Conservation (phyloP, 2,888 invertebrate genomes). For the Plebejus melissa region DNA sequence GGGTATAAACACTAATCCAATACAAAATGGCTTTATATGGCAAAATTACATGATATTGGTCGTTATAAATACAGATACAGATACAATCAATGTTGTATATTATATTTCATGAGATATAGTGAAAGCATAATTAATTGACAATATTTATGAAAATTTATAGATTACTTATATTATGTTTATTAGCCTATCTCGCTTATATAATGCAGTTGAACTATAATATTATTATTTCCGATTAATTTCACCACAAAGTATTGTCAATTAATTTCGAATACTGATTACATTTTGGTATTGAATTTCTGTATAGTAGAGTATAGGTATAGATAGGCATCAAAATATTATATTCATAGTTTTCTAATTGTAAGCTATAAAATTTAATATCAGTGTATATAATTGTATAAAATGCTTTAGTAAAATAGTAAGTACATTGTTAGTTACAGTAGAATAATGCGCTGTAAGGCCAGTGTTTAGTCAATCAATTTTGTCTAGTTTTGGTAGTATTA, state of each 20-base stretch:
- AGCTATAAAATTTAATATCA: slow-evolving; percentile 6
- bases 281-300: not conserved
- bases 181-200: not conserved
- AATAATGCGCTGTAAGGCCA: slow-evolving; percentile 13
- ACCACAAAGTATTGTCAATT: slow-evolving; percentile 14
- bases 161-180: too few relatives aligned
- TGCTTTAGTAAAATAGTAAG: slow-evolving; percentile 2
- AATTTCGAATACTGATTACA: not conserved
- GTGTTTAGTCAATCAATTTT: not conserved
- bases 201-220: not conserved
- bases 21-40: slow-evolving; percentile 26
- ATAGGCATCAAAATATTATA: slow-evolving; percentile 26
- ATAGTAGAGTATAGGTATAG: slow-evolving; percentile 13
- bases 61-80: not conserved
- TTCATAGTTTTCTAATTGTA: slow-evolving; percentile 13
- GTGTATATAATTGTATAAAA: slow-evolving; percentile 24
- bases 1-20: slow-evolving; percentile 33
- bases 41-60: slow-evolving; percentile 26
- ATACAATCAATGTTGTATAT: not conserved
- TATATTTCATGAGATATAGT: slow-evolving; percentile 3
- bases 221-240: not conserved
- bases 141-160: not conserved
- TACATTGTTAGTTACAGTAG: slow-evolving; percentile 11
- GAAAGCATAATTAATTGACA: slow-evolving; percentile 14
- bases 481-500: not conserved